Evolutionary conservation across 1,140 invertebrate species (phyloP).

Genomic region (Sminthurinus signatus): DNA sequence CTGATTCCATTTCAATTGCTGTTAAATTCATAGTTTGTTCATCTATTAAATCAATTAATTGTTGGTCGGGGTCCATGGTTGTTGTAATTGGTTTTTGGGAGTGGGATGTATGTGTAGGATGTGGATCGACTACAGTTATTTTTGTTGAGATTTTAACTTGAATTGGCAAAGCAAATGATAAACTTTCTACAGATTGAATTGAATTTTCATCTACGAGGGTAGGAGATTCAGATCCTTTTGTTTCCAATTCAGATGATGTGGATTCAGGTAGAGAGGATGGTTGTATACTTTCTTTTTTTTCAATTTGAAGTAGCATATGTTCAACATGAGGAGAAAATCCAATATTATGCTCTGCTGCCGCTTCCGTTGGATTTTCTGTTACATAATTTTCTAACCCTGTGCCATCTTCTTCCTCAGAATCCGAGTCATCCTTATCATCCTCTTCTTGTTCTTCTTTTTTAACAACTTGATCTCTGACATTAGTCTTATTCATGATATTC

Average conservation of each 20-base stretch:
- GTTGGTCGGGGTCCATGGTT: conserved; percentile 1
- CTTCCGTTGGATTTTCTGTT: not conserved
- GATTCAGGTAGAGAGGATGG: too few relatives aligned
- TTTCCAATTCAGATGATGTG: too few relatives aligned
- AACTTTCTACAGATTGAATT: not conserved
- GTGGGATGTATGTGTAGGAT: not conserved
- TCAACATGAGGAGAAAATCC: conserved; percentile 21
- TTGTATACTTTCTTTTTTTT: not conserved
- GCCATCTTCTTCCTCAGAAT: not conserved
- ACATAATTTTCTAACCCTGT: conserved; percentile 7
- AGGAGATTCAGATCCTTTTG: too few relatives aligned
- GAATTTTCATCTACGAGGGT: too few relatives aligned
- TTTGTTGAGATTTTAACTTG: conserved; percentile 1
- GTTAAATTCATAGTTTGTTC: conserved; percentile 17
- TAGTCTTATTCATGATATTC: not conserved
- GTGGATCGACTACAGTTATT: not conserved
- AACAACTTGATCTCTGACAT: not conserved
- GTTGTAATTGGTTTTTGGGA: not conserved
- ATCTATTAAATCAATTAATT: conserved; percentile 11
- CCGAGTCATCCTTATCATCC: not conserved
- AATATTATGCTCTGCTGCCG: conserved; percentile 17
- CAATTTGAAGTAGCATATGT: not conserved
- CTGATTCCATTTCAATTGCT: conserved; percentile 9
- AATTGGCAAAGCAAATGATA: not conserved
- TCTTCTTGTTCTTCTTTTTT: not conserved